phyloP scores from a whole-genome alignment of 2,797 vertebrate species.

The Cyclopterus lumpus region DNA sequence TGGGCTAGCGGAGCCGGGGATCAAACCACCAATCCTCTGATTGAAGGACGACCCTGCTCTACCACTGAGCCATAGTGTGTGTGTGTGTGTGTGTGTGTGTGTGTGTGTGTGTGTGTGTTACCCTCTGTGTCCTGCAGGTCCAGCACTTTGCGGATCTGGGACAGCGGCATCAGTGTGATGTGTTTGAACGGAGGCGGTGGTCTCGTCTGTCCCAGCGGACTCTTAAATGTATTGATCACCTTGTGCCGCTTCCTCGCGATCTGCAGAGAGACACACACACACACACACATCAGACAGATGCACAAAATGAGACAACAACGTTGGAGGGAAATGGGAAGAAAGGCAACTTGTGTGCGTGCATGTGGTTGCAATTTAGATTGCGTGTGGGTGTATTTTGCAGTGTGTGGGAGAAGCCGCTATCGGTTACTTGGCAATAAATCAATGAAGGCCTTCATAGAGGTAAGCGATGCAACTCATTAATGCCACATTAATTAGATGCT shows the following conservation, averaged over 20 bases:
- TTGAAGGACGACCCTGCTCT: too few relatives aligned
- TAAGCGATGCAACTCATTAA: constrained; percentile 74
- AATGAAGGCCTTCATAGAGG: constrained; percentile 62
- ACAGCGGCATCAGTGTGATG: constrained; percentile 95
- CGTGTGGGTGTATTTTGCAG: constrained; percentile 24
- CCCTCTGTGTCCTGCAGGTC: constrained; percentile 97
- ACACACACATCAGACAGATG: constrained; percentile 8
- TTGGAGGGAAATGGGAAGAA: background rate
- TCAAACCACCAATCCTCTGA: too few relatives aligned
- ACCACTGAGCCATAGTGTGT: background rate
- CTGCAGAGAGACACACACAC: constrained; percentile 73
- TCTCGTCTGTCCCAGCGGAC: constrained; percentile 91
- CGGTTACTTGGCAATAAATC: constrained; percentile 66
- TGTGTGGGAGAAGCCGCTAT: constrained; percentile 41
- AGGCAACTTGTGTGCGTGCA: constrained; percentile 5
- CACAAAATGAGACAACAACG: constrained; percentile 19
- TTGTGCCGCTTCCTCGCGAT: constrained; percentile 97
- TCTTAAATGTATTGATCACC: constrained; percentile 95
- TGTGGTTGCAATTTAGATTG: background rate
- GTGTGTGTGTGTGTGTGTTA: constrained; percentile 62
- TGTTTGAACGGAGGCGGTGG: constrained; percentile 95
- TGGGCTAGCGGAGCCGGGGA: too few relatives aligned
- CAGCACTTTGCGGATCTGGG: constrained; percentile 96
- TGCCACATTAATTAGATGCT: constrained; percentile 62
- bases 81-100: background rate